These are phyloP conservation scores for Diadromus collaris DNA, from an alignment of 2,888 invertebrate species.

Conservation along the genomic window DNA sequence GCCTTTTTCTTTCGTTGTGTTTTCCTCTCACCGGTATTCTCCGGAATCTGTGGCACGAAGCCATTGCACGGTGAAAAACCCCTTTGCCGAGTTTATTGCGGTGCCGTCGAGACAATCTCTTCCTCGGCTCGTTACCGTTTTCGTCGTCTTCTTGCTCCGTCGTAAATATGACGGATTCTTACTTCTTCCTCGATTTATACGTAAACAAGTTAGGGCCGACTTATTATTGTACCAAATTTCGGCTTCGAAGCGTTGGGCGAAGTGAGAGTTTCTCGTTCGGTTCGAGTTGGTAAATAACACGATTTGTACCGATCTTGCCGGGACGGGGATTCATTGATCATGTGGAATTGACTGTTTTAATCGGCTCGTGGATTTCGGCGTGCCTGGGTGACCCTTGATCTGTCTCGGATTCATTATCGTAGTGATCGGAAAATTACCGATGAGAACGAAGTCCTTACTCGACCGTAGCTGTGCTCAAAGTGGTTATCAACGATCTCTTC, in stretches of 20 bases:
- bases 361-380: not conserved
- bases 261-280: not conserved
- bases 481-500: not conserved
- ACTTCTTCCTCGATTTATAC: slow-evolving; percentile 18
- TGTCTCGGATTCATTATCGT: not conserved
- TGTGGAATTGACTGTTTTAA: slow-evolving; percentile 2
- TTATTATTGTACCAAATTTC: slow-evolving; percentile 12
- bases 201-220: slow-evolving; percentile 26
- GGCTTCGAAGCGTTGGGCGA: slow-evolving; percentile 3
- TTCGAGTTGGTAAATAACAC: slow-evolving; percentile 23
- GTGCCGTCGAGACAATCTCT: slow-evolving; percentile 33
- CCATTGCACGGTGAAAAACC: slow-evolving; percentile 45
- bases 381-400: not conserved
- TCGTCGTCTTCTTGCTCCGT: slow-evolving; percentile 22
- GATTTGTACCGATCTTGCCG: slow-evolving; percentile 42
- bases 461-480: not conserved
- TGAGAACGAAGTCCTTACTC: not conserved
- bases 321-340: not conserved
- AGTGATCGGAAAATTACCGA: not conserved
- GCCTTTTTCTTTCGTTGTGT: slow-evolving; percentile 3
- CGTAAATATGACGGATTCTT: slow-evolving; percentile 47
- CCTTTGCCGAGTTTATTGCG: slow-evolving; percentile 52
- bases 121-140: slow-evolving; percentile 36
- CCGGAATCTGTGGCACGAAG: slow-evolving; percentile 40
- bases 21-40: slow-evolving; percentile 14